Conservation (phyloP, 1,140 invertebrate species). For the Homarus americanus region DNA sequence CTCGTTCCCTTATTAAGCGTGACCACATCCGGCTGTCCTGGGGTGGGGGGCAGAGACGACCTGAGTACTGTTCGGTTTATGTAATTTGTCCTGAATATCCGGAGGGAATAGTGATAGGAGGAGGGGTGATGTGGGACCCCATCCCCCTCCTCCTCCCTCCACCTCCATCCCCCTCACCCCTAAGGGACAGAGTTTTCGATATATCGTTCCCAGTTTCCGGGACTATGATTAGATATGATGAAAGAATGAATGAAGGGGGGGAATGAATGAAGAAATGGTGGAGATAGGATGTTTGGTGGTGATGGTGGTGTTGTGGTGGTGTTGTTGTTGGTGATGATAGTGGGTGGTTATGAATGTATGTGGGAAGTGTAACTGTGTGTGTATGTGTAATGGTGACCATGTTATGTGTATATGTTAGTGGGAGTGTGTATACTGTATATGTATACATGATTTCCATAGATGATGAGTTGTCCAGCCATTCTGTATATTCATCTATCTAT, state of each 20-base stretch:
- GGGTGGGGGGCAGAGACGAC: background rate
- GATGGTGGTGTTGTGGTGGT: background rate
- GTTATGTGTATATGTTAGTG: background rate
- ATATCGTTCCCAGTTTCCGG: background rate
- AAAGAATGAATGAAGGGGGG: background rate
- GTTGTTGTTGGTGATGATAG: background rate
- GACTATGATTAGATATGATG: background rate
- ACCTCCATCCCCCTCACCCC: too few species aligned
- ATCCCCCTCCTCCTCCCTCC: too few species aligned
- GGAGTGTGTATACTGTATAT: too few species aligned
- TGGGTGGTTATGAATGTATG: background rate
- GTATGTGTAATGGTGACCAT: background rate
- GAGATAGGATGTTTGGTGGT: background rate
- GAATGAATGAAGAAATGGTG: background rate
- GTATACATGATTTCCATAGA: too few species aligned
- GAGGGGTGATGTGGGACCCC: too few species aligned
- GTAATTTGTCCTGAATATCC: slow-evolving; percentile 6
- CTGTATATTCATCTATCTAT: too few species aligned
- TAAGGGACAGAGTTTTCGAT: background rate
- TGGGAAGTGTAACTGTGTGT: background rate
- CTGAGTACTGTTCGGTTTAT: background rate
- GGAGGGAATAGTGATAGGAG: background rate
- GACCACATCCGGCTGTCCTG: background rate
- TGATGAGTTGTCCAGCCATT: too few species aligned
- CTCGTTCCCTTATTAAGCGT: background rate